Evolutionary conservation across 2,797 vertebrate species (phyloP).

Genomic region (Anguilla megastoma): DNA sequence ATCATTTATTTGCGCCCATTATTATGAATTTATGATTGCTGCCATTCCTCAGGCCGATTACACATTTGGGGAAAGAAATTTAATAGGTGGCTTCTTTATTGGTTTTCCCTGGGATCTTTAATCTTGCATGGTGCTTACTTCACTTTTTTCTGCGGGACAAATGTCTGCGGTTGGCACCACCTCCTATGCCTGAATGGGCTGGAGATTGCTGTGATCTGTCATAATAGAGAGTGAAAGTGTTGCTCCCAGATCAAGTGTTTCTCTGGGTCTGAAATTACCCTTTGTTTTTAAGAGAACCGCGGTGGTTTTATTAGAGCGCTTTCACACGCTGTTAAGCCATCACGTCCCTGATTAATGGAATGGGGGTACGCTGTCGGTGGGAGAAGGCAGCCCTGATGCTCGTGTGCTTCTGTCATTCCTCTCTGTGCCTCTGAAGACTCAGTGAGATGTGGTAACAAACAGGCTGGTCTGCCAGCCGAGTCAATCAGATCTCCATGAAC

Average conservation of each 20-base stretch:
- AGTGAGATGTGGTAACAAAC: background rate
- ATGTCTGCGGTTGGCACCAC: conserved; percentile 20
- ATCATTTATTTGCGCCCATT: conserved; percentile 56
- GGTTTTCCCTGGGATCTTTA: conserved; percentile 44
- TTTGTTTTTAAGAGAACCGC: conserved; percentile 44
- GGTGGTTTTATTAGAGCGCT: conserved; percentile 49
- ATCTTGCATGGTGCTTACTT: conserved; percentile 48
- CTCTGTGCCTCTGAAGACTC: background rate
- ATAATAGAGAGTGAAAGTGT: conserved; percentile 50
- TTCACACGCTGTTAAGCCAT: conserved; percentile 52
- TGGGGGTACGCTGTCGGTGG: background rate
- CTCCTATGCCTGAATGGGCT: background rate
- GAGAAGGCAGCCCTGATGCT: background rate
- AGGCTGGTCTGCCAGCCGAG: background rate
- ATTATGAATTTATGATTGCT: conserved; percentile 41
- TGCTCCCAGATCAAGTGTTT: conserved; percentile 46
- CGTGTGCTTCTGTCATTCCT: background rate
- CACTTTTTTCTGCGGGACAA: conserved; percentile 37
- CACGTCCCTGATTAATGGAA: conserved; percentile 59
- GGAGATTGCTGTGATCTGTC: conserved; percentile 49
- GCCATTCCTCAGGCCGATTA: conserved; percentile 35
- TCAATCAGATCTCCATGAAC: background rate
- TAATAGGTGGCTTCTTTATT: conserved; percentile 48
- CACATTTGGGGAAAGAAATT: conserved; percentile 33
- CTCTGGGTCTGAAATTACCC: conserved; percentile 2